phyloP scores from a whole-genome alignment of 2,888 invertebrate species.

The Criorhina ranunculi region DNA sequence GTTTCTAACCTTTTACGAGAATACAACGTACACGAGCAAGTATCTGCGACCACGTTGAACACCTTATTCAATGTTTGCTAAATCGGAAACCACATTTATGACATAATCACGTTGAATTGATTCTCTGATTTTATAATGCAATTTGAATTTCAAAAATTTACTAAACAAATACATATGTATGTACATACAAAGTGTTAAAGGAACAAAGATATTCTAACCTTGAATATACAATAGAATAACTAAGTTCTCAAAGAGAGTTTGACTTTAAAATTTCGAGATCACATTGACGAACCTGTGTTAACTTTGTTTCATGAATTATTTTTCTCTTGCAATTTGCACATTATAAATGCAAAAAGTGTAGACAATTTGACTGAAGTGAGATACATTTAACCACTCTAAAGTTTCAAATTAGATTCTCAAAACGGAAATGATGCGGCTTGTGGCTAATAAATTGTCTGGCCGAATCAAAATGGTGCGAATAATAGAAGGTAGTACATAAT shows the following conservation, averaged over 20 bases:
- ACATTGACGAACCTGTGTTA: neutral
- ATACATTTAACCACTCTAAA: neutral
- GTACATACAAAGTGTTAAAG: neutral
- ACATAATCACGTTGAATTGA: conserved; percentile 4
- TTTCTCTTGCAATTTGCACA: neutral
- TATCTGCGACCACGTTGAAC: too few species aligned
- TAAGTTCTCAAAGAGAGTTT: conserved; percentile 6
- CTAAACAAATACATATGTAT: neutral
- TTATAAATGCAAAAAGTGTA: conserved; percentile 43
- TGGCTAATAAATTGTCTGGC: conserved; percentile 26
- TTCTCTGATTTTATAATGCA: conserved; percentile 7
- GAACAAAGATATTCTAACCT: conserved; percentile 9
- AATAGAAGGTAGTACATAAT: too few species aligned
- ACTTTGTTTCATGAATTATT: neutral
- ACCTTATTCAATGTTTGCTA: too few species aligned
- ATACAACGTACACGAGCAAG: too few species aligned
- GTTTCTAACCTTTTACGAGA: too few species aligned
- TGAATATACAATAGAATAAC: conserved; percentile 9
- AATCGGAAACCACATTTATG: conserved; percentile 33
- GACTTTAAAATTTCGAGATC: neutral
- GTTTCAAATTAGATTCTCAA: conserved; percentile 20
- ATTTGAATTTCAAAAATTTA: conserved; percentile 23
- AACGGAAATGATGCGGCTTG: conserved; percentile 50
- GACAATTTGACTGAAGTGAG: neutral
- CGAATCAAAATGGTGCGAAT: neutral